Evolutionary conservation across 2,113 vertebrate species (phyloP), one percentile per base, ranked within the genome.

Genomic region (Suncus etruscus): DNA sequence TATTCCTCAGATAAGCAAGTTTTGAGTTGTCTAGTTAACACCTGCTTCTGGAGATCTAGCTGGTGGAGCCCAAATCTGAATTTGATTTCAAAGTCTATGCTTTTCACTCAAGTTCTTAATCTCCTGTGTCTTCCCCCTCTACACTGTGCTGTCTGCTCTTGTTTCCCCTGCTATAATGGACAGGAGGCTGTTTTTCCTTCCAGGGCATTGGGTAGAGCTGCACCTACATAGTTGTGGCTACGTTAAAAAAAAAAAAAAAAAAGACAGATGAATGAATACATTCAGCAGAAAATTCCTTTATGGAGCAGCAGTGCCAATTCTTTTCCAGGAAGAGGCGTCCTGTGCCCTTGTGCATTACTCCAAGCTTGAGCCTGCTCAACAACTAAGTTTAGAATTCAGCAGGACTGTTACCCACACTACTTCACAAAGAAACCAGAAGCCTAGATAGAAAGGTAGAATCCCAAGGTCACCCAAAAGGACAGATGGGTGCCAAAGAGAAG

Each of bases 1-100:
- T 76, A 65, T 85, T 90, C 83, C 81, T 92, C 47, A 66, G 25
- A 87, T 20, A n/a, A 83, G 47, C 85, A 86, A 90, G 77, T 27
- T 69, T 9, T 83, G 66, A 90, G 58, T 87, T 75, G 10, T 22
- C 11, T 51, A 82, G 48, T 78, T 70, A 82, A 87, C 65, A 85
- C 16, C 45, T 78, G 54, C 45, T 65, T 87, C 32, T 54, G 31
- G 76, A 91, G 68, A 93, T 16, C 48, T 18, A 78, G 39, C 32
- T 88, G 65, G 4, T 50, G 18, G 25, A 92, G 31, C 74, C 54
- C 70, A 39, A 87, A 83, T 70, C 75, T 91, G 72, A 72, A 18
- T 31, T 89, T n/a, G 81, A 74, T 50, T 70, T 25, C 83, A 76
- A 92, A 89, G 22, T 11, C 70, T 47, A 83, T 6, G 48, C 58